Percentiles rank a stretch among this genome's conserved stretches.
Evolutionary conservation across 2,888 invertebrate species (phyloP).

Genomic region (Hartigia nigra): DNA sequence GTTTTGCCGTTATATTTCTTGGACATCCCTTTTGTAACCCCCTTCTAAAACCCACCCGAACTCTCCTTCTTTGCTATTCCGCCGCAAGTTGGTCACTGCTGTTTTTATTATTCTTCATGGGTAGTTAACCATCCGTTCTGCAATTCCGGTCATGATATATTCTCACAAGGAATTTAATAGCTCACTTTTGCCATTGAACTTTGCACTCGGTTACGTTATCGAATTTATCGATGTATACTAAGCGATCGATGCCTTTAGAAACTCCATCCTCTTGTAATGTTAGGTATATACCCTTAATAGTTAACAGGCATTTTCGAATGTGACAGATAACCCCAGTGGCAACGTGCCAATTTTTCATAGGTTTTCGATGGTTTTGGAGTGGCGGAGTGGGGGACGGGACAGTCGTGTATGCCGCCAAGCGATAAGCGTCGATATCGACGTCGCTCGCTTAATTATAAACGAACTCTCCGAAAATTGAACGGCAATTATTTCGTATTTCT

Average conservation of each 20-base stretch:
- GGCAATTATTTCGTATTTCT: background rate
- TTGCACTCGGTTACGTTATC: background rate
- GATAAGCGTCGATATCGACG: background rate
- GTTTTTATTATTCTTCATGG: conserved; percentile 42
- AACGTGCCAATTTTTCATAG: background rate
- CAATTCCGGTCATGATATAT: conserved; percentile 19
- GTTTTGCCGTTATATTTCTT: background rate
- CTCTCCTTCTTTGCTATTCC: background rate
- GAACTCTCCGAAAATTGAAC: background rate
- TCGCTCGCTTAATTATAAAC: background rate
- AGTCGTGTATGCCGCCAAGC: background rate
- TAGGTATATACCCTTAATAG: background rate
- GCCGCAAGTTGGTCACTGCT: conserved; percentile 5
- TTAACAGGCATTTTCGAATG: background rate
- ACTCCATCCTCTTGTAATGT: background rate
- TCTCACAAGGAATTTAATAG: conserved; percentile 30
- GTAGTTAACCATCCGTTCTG: conserved; percentile 21
- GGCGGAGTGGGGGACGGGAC: too few species aligned
- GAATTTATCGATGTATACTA: background rate
- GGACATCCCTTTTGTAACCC: background rate
- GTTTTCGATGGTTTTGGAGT: background rate
- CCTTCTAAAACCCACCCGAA: background rate
- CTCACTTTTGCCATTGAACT: background rate
- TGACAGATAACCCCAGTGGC: background rate
- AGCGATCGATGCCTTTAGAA: background rate